Conservation (phyloP, 2,797 vertebrate genomes). For the Cryptoblepharus egeriae region DNA sequence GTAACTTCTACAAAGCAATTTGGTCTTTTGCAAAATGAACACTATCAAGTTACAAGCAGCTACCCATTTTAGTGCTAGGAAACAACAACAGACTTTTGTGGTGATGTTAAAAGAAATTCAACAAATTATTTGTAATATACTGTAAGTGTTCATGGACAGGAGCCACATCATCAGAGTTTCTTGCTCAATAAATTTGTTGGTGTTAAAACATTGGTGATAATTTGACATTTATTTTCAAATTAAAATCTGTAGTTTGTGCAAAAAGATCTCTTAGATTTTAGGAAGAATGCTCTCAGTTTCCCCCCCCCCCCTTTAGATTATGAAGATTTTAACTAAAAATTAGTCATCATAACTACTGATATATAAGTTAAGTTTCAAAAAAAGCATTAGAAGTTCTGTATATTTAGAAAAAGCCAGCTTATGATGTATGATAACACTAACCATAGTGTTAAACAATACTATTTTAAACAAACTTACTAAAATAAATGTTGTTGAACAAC, state of each 20-base stretch:
- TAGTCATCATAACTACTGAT: background rate
- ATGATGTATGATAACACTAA: background rate
- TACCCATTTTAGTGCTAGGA: too few relatives aligned
- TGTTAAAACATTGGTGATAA: background rate
- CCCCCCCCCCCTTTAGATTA: rapidly evolving
- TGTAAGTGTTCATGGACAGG: background rate
- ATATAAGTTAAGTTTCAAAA: constrained; percentile 2
- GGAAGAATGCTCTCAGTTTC: rapidly evolving
- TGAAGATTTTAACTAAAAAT: constrained; percentile 22
- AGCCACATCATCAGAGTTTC: background rate
- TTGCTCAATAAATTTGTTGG: background rate
- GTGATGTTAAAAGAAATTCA: background rate
- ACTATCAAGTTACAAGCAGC: background rate
- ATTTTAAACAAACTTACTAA: too few relatives aligned
- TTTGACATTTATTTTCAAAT: background rate
- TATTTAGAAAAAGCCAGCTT: background rate
- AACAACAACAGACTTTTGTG: background rate
- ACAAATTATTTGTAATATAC: too few relatives aligned
- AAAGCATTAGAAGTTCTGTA: background rate
- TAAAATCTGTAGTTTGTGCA: background rate
- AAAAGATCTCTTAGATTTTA: background rate
- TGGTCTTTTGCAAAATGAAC: background rate
- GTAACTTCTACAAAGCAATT: background rate
- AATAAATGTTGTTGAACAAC: too few relatives aligned
- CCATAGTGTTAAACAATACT: background rate